phyloP scores from a whole-genome alignment of 2,797 vertebrate species.

The Onychomys torridus region DNA sequence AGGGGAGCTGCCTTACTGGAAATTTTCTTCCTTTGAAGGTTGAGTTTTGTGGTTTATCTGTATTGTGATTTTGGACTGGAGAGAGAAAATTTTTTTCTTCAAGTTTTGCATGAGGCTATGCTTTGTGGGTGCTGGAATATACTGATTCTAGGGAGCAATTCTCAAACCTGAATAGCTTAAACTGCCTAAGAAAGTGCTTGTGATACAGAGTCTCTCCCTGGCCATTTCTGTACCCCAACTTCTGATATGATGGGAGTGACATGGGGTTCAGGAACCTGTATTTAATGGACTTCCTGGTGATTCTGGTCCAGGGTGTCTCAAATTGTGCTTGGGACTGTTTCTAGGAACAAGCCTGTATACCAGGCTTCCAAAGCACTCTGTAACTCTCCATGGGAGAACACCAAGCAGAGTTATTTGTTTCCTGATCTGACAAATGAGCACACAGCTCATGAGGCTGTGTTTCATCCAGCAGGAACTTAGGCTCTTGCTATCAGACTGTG shows the following conservation, averaged over 20 bases:
- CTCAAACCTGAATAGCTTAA: background rate
- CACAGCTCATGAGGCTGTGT: background rate
- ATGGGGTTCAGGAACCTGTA: background rate
- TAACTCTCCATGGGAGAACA: constrained; percentile 4
- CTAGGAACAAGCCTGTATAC: background rate
- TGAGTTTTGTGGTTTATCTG: constrained; percentile 55
- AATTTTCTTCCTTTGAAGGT: constrained; percentile 15
- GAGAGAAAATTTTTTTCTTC: constrained; percentile 45
- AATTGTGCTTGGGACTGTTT: background rate
- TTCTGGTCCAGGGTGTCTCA: background rate
- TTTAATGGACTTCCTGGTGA: background rate
- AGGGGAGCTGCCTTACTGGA: constrained; percentile 31
- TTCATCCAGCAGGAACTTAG: background rate
- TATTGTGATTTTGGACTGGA: constrained; percentile 25
- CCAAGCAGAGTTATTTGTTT: constrained; percentile 22
- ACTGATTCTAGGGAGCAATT: background rate
- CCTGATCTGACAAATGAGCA: background rate
- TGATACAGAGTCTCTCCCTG: background rate
- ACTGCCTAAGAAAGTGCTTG: background rate
- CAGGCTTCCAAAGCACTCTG: constrained; percentile 23
- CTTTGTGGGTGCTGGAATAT: background rate
- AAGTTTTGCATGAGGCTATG: background rate
- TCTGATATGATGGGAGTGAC: background rate
- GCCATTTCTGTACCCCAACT: background rate
- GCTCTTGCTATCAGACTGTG: background rate